Evolutionary conservation across 2,888 invertebrate species (phyloP).

Genomic region (Himalopsyche kuldschensis): DNA sequence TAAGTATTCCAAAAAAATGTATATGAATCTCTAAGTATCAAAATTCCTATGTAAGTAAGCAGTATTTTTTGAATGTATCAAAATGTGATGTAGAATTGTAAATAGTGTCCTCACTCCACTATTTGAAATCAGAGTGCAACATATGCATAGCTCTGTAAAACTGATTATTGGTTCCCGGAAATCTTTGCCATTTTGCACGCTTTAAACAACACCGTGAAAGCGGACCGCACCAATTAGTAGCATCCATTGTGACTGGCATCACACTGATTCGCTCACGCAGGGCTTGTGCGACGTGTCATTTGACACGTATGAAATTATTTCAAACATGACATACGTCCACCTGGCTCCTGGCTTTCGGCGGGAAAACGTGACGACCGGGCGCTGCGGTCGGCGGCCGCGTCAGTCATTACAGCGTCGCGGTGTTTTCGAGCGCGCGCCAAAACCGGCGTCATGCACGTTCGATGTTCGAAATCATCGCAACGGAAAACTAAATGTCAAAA

Average conservation of each 20-base stretch:
- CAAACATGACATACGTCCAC: conserved; percentile 13
- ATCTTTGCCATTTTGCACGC: background rate
- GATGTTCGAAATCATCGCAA: background rate
- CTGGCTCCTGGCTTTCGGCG: background rate
- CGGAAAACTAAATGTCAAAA: background rate
- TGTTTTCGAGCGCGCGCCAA: background rate
- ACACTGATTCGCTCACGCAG: background rate
- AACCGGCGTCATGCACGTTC: background rate
- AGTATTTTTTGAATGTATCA: too few species aligned
- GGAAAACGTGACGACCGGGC: conserved; percentile 5
- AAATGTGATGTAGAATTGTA: too few species aligned
- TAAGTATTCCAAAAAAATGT: too few species aligned
- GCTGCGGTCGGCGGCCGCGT: background rate
- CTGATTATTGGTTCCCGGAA: background rate
- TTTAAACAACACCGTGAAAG: background rate
- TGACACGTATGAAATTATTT: conserved; percentile 1
- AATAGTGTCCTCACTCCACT: too few species aligned
- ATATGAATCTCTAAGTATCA: too few species aligned
- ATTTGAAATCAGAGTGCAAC: too few species aligned
- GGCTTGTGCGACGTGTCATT: background rate
- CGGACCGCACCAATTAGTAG: background rate
- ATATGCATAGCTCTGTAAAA: background rate
- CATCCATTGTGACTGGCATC: background rate
- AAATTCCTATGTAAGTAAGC: too few species aligned
- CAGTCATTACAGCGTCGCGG: background rate